Conservation (phyloP, 1,140 invertebrate species). For the Solen grandis region DNA sequence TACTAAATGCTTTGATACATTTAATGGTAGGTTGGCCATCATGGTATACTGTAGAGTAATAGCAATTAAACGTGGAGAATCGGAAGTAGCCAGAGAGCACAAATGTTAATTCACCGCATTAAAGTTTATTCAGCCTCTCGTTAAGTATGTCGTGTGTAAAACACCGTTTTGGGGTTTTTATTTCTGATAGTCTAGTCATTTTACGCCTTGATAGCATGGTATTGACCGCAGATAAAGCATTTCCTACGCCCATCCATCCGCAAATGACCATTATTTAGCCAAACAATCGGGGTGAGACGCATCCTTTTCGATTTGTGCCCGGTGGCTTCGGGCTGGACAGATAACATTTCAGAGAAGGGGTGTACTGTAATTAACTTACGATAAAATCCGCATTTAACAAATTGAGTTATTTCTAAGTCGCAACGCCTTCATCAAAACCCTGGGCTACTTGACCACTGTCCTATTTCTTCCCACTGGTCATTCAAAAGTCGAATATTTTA, state of each 20-base stretch:
- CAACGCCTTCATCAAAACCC: slow-evolving; percentile 41
- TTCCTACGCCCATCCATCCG: slow-evolving; percentile 25
- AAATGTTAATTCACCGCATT: no score
- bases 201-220: background rate
- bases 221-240: background rate
- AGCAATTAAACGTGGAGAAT: no score
- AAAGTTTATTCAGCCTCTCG: no score
- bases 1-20: no score
- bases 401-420: slow-evolving; percentile 48
- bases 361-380: slow-evolving; percentile 47
- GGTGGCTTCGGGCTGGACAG: background rate
- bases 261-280: background rate
- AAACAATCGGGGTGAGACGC: background rate
- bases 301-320: background rate
- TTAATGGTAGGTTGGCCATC: no score
- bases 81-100: no score
- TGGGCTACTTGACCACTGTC: slow-evolving; percentile 20
- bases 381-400: slow-evolving; percentile 55
- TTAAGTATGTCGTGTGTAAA: no score
- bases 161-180: no score
- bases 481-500: slow-evolving; percentile 44
- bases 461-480: slow-evolving; percentile 30
- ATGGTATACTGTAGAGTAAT: no score
- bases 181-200: background rate
- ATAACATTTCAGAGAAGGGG: slow-evolving; percentile 8